Evolutionary conservation across 2,113 vertebrate species (phyloP), one percentile per base, ranked within the genome.

Genomic region (Dasyornis broadbenti): DNA sequence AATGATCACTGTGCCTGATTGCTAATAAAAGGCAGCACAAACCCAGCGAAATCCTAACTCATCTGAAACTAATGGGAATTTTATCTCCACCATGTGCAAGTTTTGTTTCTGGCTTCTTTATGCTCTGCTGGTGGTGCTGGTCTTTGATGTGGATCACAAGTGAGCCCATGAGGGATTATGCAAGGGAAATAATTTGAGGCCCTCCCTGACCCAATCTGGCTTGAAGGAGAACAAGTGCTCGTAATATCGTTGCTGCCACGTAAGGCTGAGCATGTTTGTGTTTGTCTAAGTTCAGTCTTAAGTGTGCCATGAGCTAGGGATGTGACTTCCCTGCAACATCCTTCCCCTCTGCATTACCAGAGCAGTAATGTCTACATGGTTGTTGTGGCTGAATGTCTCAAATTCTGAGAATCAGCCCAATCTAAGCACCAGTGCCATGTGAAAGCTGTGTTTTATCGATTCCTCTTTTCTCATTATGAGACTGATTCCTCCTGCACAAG

Each of bases 1-100:
- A 93, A 88, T 31, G 19, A 21, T 71, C 15, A 2, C 88, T 82
- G 61, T 54, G 54, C 71, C 75, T 52, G 59, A 73, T 63, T 85
- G 82, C 33, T 80, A 70, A 93, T 73, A 92, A 77, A 80, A 92
- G 60, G 61, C 82, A 88, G 60, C 86, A 92, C 59, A 86, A 94
- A 86, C 60, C 82, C 71, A 70, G 50, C 2, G 13, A 94, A 92
- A 82, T 54, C 70, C n/a, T 17, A 77, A 56, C 39, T 88, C 56
- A 44, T 80, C 57, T 89, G 71, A 68, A 92, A 87, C 75, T 56
- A 91, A 89, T 35, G 27, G 49, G 69, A 73, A 49, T 91, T 84
- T 94, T 49, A 89, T 68, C 78, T 95, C 52, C 39, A 59, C 63
- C 50, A 13, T 39, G 66, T 65, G 49, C 37, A 82, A 56, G 22